A percentile compares a stretch with the other conserved stretches of the same genome.
These are phyloP conservation scores for Temnothorax nylanderi DNA, from an alignment of 1,140 invertebrate genomes.

Conservation along the genomic window DNA sequence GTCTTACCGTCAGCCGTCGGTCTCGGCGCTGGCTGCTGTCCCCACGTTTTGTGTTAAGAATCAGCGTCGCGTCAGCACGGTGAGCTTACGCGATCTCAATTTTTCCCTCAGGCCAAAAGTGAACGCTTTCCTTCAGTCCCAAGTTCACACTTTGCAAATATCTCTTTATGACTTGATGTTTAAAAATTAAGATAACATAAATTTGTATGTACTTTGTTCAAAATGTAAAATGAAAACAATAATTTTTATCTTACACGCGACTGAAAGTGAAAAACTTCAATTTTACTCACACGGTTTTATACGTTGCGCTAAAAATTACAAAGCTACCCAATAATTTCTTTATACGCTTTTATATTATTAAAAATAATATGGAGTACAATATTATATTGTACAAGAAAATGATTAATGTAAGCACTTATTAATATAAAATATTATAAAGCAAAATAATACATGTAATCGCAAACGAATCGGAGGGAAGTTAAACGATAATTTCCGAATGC, in stretches of 20 bases:
- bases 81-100: background rate
- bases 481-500: conserved; percentile 42
- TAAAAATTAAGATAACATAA: background rate
- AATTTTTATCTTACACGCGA: background rate
- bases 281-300: background rate
- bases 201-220: background rate
- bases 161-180: background rate
- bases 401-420: background rate
- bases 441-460: background rate
- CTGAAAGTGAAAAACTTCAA: background rate
- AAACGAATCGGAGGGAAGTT: conserved; percentile 5
- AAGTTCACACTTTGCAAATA: background rate
- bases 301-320: background rate
- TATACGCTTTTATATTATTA: background rate
- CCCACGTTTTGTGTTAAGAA: background rate
- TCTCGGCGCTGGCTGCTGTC: background rate
- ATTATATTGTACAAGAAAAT: background rate
- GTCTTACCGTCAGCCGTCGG: conserved; percentile 71
- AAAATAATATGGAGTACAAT: background rate
- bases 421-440: background rate
- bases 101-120: background rate
- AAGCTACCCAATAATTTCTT: background rate
- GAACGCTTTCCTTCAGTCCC: background rate
- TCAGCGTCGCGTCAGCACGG: background rate
- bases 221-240: background rate